Percentiles rank a stretch among this genome's conserved stretches.
Evolutionary conservation across 2,113 vertebrate genomes (phyloP).

Genomic region (Ahaetulla prasina): DNA sequence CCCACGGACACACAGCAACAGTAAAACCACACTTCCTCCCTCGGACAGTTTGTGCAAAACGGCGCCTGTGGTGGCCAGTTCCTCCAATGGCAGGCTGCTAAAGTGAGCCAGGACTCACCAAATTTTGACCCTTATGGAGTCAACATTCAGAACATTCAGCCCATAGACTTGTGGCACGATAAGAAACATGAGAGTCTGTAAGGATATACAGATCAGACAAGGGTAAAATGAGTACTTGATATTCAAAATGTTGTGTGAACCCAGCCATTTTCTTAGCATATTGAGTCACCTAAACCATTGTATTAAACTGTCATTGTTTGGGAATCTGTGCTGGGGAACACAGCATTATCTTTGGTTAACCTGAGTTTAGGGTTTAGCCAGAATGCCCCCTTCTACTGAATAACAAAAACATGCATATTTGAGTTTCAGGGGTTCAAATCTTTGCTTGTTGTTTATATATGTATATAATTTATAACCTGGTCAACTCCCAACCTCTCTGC

Average conservation of each 20-base stretch:
- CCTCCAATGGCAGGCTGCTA: conserved; percentile 10
- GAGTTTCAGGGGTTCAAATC: background rate
- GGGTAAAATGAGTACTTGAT: background rate
- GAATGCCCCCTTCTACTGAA: background rate
- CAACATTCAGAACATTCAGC: background rate
- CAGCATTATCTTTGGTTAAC: background rate
- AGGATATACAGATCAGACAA: background rate
- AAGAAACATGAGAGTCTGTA: background rate
- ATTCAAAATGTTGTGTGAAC: background rate
- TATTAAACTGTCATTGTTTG: background rate
- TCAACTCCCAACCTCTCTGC: background rate
- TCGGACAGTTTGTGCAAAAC: conserved; percentile 11
- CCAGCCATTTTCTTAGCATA: background rate
- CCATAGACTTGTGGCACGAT: background rate
- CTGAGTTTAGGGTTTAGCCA: background rate
- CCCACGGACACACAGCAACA: conserved; percentile 22
- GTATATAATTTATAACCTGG: background rate
- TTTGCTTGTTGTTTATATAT: background rate
- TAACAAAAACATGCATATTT: background rate
- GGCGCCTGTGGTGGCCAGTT: conserved; percentile 21
- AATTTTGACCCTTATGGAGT: background rate
- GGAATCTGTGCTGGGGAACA: background rate
- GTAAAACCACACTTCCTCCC: conserved; percentile 30
- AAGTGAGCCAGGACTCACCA: background rate
- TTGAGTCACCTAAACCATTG: background rate